Conservation (phyloP, 2,888 invertebrate species). For the Xestia ashworthii region DNA sequence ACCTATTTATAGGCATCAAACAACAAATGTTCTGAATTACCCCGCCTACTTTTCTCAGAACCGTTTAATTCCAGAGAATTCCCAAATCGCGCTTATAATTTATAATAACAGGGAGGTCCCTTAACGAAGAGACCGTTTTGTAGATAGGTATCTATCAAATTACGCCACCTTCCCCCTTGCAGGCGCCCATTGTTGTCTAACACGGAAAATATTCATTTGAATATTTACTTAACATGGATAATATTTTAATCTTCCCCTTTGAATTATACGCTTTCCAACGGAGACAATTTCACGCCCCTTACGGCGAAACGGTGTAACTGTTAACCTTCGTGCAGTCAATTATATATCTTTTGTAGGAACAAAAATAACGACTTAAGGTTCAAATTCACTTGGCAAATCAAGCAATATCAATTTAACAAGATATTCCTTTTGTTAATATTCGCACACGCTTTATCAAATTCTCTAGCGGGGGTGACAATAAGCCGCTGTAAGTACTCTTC, state of each 20-base stretch:
- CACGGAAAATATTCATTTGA: constrained; percentile 91
- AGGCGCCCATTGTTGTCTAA: constrained; percentile 89
- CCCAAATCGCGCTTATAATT: constrained; percentile 89
- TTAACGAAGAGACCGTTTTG: constrained; percentile 89
- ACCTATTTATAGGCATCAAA: constrained; percentile 37
- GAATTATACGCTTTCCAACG: constrained; percentile 91
- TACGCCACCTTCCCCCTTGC: constrained; percentile 86
- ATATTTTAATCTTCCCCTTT: constrained; percentile 91
- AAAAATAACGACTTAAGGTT: constrained; percentile 69
- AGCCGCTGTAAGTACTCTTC: constrained; percentile 90
- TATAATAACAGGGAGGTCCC: constrained; percentile 89
- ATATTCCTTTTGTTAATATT: constrained; percentile 91
- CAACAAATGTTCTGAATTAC: constrained; percentile 68
- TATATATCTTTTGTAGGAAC: constrained; percentile 69
- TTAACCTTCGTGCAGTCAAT: constrained; percentile 74
- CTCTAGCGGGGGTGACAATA: constrained; percentile 91
- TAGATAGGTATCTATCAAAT: constrained; percentile 90
- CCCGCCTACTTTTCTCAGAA: constrained; percentile 79
- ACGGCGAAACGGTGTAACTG: constrained; percentile 81
- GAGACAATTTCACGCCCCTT: constrained; percentile 89
- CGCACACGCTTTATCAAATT: constrained; percentile 91
- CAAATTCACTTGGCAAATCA: constrained; percentile 75
- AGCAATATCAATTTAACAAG: constrained; percentile 90
- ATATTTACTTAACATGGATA: constrained; percentile 92
- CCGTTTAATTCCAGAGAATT: constrained; percentile 86